A percentile compares a stretch with the other conserved stretches of the same genome.
Evolutionary conservation across 1,140 invertebrate genomes (phyloP).

Genomic region (Pararge aegeria): DNA sequence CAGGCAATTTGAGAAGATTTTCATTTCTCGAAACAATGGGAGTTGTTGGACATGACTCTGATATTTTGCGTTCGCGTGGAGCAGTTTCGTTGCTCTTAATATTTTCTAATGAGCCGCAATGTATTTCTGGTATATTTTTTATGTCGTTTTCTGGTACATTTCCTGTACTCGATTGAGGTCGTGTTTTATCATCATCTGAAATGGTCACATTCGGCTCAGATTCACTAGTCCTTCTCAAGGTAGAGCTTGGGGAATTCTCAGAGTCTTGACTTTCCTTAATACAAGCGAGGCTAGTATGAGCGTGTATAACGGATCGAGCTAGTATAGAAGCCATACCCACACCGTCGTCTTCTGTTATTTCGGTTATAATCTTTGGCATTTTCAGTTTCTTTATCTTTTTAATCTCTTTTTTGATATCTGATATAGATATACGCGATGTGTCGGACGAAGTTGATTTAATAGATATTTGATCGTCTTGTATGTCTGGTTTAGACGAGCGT

Average conservation of each 20-base stretch:
- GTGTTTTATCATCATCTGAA: slow-evolving; percentile 42
- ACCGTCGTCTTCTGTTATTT: slow-evolving; percentile 80
- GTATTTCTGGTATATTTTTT: slow-evolving; percentile 56
- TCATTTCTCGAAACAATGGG: slow-evolving; percentile 60
- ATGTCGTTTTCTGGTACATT: slow-evolving; percentile 15
- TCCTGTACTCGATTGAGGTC: slow-evolving; percentile 16
- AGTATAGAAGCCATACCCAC: slow-evolving; percentile 83
- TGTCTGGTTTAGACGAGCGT: slow-evolving; percentile 49
- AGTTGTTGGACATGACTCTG: slow-evolving; percentile 72
- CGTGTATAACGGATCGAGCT: slow-evolving; percentile 82
- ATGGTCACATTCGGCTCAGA: slow-evolving; percentile 56
- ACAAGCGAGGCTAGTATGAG: slow-evolving; percentile 82
- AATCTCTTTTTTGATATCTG: slow-evolving; percentile 71
- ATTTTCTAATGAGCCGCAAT: slow-evolving; percentile 62
- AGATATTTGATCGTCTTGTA: slow-evolving; percentile 64
- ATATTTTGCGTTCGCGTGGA: slow-evolving; percentile 48
- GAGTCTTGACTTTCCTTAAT: slow-evolving; percentile 81
- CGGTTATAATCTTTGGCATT: slow-evolving; percentile 78
- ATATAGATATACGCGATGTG: slow-evolving; percentile 65
- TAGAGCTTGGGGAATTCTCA: slow-evolving; percentile 66
- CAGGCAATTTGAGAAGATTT: slow-evolving; percentile 66
- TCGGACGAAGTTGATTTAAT: slow-evolving; percentile 67
- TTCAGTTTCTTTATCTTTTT: slow-evolving; percentile 70
- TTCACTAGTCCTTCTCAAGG: slow-evolving; percentile 67
- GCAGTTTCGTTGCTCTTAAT: slow-evolving; percentile 44